Percentiles rank a stretch among this genome's conserved stretches.
Conservation (phyloP, 2,113 vertebrate genomes). For the Pseudorectes ferrugineus region DNA sequence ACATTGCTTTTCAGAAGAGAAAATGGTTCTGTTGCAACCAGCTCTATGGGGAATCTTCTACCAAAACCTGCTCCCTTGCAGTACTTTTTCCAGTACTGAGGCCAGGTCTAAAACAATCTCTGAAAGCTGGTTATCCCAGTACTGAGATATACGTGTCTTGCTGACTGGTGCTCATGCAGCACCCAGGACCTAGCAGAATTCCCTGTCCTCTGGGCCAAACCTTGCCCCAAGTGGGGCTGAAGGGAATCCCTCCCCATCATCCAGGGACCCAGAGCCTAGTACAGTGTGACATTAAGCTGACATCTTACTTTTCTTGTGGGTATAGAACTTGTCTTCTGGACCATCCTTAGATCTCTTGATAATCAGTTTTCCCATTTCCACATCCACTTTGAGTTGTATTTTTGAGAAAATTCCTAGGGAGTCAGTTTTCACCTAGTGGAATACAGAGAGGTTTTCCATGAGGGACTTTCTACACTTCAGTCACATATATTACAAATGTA, state of each 20-base stretch:
- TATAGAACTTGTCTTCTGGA: constrained; percentile 92
- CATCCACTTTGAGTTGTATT: constrained; percentile 92
- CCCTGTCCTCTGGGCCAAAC: not conserved
- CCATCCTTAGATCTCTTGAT: constrained; percentile 94
- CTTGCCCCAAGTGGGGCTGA: not conserved
- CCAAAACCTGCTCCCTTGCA: not conserved
- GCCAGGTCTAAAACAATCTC: not conserved
- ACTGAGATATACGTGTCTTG: not conserved
- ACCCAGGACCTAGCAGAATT: not conserved
- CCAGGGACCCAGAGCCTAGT: not conserved
- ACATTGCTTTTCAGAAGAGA: not conserved
- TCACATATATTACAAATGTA: not conserved
- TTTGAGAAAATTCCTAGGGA: constrained; percentile 88
- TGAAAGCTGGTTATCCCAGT: not conserved
- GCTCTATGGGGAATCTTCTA: not conserved
- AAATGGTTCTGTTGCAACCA: not conserved
- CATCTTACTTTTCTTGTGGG: constrained; percentile 92
- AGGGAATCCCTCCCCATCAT: not conserved
- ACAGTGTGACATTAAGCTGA: not conserved
- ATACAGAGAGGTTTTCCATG: not conserved
- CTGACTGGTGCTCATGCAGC: not conserved
- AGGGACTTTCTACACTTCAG: not conserved
- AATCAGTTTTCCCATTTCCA: constrained; percentile 90
- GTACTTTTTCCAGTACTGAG: not conserved
- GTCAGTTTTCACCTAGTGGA: constrained; percentile 87